A percentile compares a stretch with the other conserved stretches of the same genome.
Evolutionary conservation across 2,113 vertebrate genomes (phyloP).

Genomic region (Syngnathus floridae): DNA sequence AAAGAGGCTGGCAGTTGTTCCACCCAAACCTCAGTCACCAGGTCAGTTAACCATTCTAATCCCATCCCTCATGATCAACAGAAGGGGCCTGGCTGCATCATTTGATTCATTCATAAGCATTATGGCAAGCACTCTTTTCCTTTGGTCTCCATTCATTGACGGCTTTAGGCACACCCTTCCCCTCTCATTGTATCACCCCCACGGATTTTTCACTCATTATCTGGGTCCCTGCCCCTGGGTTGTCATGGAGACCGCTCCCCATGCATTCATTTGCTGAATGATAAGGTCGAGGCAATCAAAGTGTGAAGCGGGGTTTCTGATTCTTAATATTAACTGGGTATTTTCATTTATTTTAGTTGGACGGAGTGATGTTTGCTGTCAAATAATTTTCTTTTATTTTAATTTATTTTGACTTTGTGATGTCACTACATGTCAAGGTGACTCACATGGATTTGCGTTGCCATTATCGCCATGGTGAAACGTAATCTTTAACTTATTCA

Average conservation of each 20-base stretch:
- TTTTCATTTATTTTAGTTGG: neutral
- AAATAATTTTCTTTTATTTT: neutral
- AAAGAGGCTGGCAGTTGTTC: conserved; percentile 73
- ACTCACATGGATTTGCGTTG: neutral
- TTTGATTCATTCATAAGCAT: neutral
- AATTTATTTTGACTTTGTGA: neutral
- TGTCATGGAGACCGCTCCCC: conserved; percentile 50
- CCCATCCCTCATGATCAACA: neutral
- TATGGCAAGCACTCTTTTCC: conserved; percentile 1
- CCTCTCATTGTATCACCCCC: conserved; percentile 19
- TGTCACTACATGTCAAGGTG: conserved; percentile 21
- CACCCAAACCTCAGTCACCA: conserved; percentile 82
- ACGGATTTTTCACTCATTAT: conserved; percentile 50
- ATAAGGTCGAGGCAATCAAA: conserved; percentile 20
- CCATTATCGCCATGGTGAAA: conserved; percentile 2
- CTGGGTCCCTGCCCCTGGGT: conserved; percentile 51
- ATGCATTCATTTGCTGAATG: conserved; percentile 36
- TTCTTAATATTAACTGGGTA: neutral
- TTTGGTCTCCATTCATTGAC: neutral
- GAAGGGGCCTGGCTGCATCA: neutral
- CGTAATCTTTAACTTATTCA: neutral
- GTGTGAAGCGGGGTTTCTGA: neutral
- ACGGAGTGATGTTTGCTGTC: neutral
- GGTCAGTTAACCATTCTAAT: conserved; percentile 63
- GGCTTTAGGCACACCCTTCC: neutral